Conservation (phyloP, 2,113 vertebrate species). For the Columba livia region DNA sequence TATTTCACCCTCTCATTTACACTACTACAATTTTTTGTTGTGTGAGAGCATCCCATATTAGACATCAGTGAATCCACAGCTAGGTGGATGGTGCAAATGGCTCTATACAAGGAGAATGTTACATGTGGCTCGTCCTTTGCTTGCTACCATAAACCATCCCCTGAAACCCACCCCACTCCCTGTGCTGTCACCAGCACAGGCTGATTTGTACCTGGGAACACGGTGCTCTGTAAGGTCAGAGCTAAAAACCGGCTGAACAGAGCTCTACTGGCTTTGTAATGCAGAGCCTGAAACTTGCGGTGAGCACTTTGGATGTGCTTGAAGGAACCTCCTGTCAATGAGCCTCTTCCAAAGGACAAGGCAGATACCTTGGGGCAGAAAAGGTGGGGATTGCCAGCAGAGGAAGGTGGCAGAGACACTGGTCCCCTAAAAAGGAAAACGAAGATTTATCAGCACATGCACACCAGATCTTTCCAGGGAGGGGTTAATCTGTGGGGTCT, state of each 20-base stretch:
- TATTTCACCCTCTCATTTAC: neutral
- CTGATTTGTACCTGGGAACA: neutral
- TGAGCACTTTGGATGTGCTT: neutral
- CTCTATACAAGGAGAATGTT: rapidly evolving
- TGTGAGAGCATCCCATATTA: neutral
- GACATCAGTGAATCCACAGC: neutral
- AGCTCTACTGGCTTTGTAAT: neutral
- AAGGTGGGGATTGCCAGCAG: neutral
- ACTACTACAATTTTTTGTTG: neutral
- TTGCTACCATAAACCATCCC: rapidly evolving
- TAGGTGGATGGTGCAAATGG: neutral
- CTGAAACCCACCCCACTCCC: neutral
- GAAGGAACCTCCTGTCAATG: neutral
- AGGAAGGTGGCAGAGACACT: neutral
- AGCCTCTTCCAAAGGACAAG: neutral
- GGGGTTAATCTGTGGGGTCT: slow-evolving; percentile 6
- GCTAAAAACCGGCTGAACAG: neutral
- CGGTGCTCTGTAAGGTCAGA: neutral
- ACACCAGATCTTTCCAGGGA: neutral
- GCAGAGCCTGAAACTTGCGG: neutral
- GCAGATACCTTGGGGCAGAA: neutral
- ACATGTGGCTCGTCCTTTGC: neutral
- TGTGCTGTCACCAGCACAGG: neutral
- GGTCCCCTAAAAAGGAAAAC: neutral
- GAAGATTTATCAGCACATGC: rapidly evolving